These are phyloP conservation scores for Arenaria interpres DNA, from an alignment of 2,113 vertebrate species.

Conservation along the genomic window DNA sequence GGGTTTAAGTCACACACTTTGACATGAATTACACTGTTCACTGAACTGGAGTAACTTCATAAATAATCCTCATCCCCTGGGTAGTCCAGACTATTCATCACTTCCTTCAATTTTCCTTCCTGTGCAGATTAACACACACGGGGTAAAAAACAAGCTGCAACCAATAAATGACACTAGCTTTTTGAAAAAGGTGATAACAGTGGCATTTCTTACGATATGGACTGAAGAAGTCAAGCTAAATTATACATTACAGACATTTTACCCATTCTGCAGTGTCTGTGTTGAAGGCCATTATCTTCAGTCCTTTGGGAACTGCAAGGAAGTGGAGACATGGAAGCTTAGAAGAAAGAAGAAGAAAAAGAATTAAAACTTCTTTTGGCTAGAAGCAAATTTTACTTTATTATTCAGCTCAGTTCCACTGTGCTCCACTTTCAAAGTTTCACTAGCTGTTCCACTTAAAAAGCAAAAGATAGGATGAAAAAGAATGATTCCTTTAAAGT, in stretches of 20 bases:
- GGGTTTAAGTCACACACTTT: neutral
- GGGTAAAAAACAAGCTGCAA: neutral
- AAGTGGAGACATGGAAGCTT: neutral
- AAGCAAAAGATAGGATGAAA: neutral
- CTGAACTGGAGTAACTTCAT: conserved; percentile 30
- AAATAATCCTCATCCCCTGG: conserved; percentile 18
- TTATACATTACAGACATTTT: conserved; percentile 56
- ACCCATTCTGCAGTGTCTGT: neutral
- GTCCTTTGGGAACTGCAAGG: conserved; percentile 8
- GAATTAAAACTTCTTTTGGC: conserved; percentile 19
- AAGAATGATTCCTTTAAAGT: conserved; percentile 1
- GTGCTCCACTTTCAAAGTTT: conserved; percentile 46
- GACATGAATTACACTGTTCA: conserved; percentile 30
- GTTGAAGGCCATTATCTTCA: conserved; percentile 39
- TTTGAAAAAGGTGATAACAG: neutral
- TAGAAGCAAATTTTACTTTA: conserved; percentile 56
- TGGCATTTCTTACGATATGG: neutral
- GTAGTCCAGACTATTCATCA: neutral
- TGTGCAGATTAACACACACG: neutral
- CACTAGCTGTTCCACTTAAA: conserved; percentile 32
- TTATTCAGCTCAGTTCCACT: conserved; percentile 46
- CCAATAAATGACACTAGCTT: neutral
- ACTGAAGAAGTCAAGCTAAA: neutral
- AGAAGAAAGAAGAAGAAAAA: conserved; percentile 16
- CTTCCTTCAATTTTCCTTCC: neutral